These are phyloP conservation scores for Hipposideros larvatus DNA, from an alignment of 2,797 vertebrate species.

Conservation along the genomic window DNA sequence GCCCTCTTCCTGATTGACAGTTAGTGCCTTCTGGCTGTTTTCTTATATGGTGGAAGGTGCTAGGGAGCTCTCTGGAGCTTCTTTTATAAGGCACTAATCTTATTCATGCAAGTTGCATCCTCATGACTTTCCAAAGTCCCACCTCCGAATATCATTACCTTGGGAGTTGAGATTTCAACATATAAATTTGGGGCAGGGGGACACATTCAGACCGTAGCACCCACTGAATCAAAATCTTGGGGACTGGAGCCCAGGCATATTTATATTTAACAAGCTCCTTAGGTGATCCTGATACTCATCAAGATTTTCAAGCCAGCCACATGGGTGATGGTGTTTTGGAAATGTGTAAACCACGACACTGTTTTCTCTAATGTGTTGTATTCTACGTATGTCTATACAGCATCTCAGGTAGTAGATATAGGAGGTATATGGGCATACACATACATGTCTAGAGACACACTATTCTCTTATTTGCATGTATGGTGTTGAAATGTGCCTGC, in stretches of 20 bases:
- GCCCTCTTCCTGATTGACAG: background rate
- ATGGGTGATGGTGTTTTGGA: slow-evolving; percentile 18
- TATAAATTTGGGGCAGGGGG: background rate
- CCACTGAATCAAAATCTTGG: slow-evolving; percentile 28
- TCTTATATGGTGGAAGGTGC: background rate
- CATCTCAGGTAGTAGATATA: slow-evolving; percentile 39
- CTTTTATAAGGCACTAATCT: background rate
- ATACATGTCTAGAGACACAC: background rate
- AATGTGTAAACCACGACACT: background rate
- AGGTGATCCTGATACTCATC: background rate
- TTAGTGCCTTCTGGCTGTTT: background rate
- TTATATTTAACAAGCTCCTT: slow-evolving; percentile 11
- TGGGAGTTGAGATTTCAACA: slow-evolving; percentile 21
- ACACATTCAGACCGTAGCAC: background rate
- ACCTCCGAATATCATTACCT: background rate
- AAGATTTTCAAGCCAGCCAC: background rate
- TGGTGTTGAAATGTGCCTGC: slow-evolving; percentile 6
- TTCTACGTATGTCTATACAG: background rate
- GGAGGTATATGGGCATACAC: background rate
- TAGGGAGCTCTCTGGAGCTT: background rate
- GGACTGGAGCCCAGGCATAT: background rate
- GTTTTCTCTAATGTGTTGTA: background rate
- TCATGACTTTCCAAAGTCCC: background rate
- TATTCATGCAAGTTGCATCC: background rate
- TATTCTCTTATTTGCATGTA: slow-evolving; percentile 30